A percentile compares a stretch with the other conserved stretches of the same genome.
These are phyloP conservation scores for Dynastes maya DNA, from an alignment of 2,888 invertebrate species.

Conservation along the genomic window DNA sequence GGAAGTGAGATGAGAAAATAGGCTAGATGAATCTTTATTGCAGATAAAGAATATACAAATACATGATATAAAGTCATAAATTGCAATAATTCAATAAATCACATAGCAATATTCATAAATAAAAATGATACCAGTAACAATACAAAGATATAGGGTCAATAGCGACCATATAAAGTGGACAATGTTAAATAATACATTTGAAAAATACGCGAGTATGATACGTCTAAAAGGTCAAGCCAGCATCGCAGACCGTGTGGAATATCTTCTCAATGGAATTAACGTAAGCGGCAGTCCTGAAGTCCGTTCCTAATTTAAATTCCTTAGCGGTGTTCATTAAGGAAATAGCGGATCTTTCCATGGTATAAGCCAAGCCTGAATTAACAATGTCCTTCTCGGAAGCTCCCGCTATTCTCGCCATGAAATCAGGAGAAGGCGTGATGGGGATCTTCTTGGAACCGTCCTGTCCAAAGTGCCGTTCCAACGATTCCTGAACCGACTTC, in stretches of 20 bases:
- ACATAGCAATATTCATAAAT: too few relatives aligned
- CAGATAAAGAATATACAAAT: too few relatives aligned
- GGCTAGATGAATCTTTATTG: too few relatives aligned
- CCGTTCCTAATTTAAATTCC: slow-evolving; percentile 78
- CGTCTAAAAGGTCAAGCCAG: slow-evolving; percentile 72
- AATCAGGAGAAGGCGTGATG: slow-evolving; percentile 77
- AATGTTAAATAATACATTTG: background rate
- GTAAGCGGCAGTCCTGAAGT: slow-evolving; percentile 57
- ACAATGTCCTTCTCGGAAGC: slow-evolving; percentile 90
- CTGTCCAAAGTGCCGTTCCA: slow-evolving; percentile 66
- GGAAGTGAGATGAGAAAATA: too few relatives aligned
- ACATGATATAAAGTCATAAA: too few relatives aligned
- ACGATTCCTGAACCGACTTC: slow-evolving; percentile 73
- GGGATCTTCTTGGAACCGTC: slow-evolving; percentile 61
- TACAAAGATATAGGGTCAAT: slow-evolving; percentile 7
- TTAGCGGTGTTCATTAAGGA: slow-evolving; percentile 79
- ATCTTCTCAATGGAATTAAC: slow-evolving; percentile 57
- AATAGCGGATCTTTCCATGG: slow-evolving; percentile 83
- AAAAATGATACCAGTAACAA: too few relatives aligned
- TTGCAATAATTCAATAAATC: too few relatives aligned
- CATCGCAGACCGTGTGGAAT: slow-evolving; percentile 55
- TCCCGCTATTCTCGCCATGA: slow-evolving; percentile 80
- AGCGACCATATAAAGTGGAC: slow-evolving; percentile 7
- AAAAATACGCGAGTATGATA: background rate
- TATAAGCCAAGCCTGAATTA: slow-evolving; percentile 87